Evolutionary conservation across 2,113 vertebrate species (phyloP).

Genomic region (Ammodytes dubius): DNA sequence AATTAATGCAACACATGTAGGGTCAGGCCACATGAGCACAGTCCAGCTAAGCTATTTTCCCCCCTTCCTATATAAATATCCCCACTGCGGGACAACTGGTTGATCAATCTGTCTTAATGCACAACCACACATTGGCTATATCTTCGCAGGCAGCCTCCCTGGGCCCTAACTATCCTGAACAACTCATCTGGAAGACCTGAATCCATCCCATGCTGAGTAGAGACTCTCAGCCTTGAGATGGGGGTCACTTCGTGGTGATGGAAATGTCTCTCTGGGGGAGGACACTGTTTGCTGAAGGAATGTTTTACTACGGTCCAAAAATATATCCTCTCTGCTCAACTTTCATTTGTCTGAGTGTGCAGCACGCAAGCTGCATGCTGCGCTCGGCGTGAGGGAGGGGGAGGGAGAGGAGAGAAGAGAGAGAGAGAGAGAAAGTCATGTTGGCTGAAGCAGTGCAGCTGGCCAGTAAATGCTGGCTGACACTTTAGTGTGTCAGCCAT

Average conservation of each 20-base stretch:
- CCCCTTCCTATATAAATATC: constrained; percentile 46
- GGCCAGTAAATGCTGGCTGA: constrained; percentile 58
- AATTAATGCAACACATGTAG: constrained; percentile 64
- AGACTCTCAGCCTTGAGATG: constrained; percentile 62
- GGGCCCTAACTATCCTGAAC: constrained; percentile 46
- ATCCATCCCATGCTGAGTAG: constrained; percentile 48
- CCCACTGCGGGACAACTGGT: constrained; percentile 53
- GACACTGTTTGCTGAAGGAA: constrained; percentile 64
- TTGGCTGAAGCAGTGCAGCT: constrained; percentile 57
- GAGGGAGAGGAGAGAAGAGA: too few species aligned
- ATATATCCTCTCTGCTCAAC: constrained; percentile 65
- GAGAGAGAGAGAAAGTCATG: constrained; percentile 1
- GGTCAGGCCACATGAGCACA: constrained; percentile 47
- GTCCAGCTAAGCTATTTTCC: constrained; percentile 40
- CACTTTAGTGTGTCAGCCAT: constrained; percentile 56
- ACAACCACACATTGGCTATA: constrained; percentile 29
- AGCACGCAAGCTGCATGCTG: constrained; percentile 45
- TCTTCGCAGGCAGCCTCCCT: constrained; percentile 34
- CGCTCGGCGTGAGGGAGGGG: constrained; percentile 28
- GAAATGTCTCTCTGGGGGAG: constrained; percentile 50
- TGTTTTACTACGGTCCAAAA: constrained; percentile 72
- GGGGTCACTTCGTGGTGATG: constrained; percentile 56
- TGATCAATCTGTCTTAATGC: constrained; percentile 62
- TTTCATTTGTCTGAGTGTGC: constrained; percentile 65
- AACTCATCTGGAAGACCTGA: constrained; percentile 59